These are phyloP conservation scores for Neopipo cinnamomea DNA, from an alignment of 2,113 vertebrate species.

Conservation along the genomic window DNA sequence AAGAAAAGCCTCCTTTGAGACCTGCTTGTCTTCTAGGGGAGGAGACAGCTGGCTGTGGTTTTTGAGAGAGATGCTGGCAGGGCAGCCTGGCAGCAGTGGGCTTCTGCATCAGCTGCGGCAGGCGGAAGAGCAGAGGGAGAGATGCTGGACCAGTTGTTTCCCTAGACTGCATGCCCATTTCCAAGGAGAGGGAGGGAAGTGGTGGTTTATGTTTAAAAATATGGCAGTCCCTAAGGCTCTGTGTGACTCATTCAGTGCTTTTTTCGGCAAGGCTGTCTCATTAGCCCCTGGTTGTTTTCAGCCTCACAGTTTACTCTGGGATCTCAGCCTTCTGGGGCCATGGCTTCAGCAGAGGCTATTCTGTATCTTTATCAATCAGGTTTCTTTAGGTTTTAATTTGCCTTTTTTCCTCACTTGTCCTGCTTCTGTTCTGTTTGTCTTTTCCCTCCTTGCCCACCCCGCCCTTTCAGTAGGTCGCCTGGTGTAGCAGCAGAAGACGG, in stretches of 20 bases:
- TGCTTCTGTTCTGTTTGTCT: not conserved
- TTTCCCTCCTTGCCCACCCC: not conserved
- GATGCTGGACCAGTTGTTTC: not conserved
- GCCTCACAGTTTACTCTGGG: not conserved
- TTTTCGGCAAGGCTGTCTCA: slow-evolving; percentile 5
- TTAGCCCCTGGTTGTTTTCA: not conserved
- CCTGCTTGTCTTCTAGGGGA: not conserved
- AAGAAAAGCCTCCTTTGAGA: not conserved
- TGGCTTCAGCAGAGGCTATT: not conserved
- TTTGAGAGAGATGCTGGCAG: not conserved
- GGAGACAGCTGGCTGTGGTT: not conserved
- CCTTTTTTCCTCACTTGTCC: not conserved
- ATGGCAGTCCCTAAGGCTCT: not conserved
- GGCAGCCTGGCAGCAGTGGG: not conserved
- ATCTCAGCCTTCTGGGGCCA: not conserved
- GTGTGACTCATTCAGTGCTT: slow-evolving; percentile 16
- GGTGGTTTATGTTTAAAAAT: slow-evolving; percentile 32
- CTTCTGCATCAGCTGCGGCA: not conserved
- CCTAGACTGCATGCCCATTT: not conserved
- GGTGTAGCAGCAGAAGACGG: slow-evolving; percentile 63
- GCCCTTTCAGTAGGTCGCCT: slow-evolving; percentile 71
- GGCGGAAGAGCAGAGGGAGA: not conserved
- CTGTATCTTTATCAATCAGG: not conserved
- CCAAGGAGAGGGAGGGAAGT: not conserved
- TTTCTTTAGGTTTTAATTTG: not conserved